Evolutionary conservation across 2,888 invertebrate genomes (phyloP).

Genomic region (Agriopis marginaria): DNA sequence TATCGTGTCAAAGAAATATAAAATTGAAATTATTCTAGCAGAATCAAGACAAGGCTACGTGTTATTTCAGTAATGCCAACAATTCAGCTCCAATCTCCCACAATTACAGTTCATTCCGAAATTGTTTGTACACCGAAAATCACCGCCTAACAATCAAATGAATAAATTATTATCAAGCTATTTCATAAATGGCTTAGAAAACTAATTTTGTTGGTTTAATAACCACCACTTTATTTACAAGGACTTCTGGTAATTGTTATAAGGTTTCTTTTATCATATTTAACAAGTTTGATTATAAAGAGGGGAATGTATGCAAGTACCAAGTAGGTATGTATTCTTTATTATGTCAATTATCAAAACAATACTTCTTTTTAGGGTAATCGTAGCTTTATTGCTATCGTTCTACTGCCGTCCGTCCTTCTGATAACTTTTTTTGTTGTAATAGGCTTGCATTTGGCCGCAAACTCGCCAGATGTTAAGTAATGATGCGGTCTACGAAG

Average conservation of each 20-base stretch:
- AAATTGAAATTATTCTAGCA: conserved; percentile 3
- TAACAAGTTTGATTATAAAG: too few species aligned
- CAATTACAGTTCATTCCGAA: conserved; percentile 5
- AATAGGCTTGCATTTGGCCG: too few species aligned
- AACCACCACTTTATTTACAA: not conserved
- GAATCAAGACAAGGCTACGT: not conserved
- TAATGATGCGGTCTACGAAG: too few species aligned
- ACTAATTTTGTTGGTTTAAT: conserved; percentile 10
- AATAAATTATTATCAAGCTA: conserved; percentile 10
- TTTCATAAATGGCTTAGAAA: conserved; percentile 13
- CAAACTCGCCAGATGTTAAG: too few species aligned
- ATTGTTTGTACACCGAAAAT: conserved; percentile 19
- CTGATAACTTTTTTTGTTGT: too few species aligned
- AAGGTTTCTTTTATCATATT: too few species aligned
- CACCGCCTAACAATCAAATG: not conserved
- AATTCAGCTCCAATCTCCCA: conserved; percentile 1
- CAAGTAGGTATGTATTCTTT: too few species aligned
- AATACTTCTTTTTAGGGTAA: too few species aligned
- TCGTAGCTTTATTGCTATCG: too few species aligned
- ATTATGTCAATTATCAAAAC: too few species aligned
- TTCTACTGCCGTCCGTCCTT: too few species aligned
- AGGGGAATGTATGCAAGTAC: too few species aligned
- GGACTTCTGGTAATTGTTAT: not conserved
- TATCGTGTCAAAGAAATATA: conserved; percentile 7
- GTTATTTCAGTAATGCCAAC: conserved; percentile 11